Evolutionary conservation across 2,797 vertebrate species (phyloP).

Genomic region (Poecilia picta): DNA sequence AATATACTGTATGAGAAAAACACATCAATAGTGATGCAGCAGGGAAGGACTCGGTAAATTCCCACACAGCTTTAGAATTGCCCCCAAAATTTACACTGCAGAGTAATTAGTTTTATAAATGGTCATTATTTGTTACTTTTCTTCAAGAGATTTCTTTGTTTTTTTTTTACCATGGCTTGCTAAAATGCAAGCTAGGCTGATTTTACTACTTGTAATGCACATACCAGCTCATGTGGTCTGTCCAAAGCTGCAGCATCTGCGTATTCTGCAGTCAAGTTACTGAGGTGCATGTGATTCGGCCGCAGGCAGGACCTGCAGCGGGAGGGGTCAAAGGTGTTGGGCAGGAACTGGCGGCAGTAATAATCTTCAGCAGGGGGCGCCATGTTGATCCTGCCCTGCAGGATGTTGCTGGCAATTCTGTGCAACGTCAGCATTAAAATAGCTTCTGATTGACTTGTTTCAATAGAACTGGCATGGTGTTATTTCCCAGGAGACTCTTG

Average conservation of each 20-base stretch:
- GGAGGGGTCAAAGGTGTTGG: constrained; percentile 74
- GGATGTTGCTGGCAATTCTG: neutral
- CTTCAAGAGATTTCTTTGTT: neutral
- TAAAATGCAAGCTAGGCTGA: neutral
- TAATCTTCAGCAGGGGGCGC: constrained; percentile 55
- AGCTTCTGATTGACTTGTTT: constrained; percentile 34
- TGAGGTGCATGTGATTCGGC: constrained; percentile 70
- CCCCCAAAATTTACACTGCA: neutral
- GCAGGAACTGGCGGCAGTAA: constrained; percentile 67
- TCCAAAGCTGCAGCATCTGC: constrained; percentile 24
- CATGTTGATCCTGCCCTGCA: constrained; percentile 34
- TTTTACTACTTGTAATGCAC: constrained; percentile 1
- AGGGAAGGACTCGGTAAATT: neutral
- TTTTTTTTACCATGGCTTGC: neutral
- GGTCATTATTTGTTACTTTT: neutral
- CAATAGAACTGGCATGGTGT: constrained; percentile 11
- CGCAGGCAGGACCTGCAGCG: constrained; percentile 69
- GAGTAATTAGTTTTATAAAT: neutral
- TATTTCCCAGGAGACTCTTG: constrained; percentile 60
- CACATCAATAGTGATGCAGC: neutral
- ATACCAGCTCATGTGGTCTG: constrained; percentile 31
- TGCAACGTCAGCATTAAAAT: constrained; percentile 9
- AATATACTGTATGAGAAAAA: neutral
- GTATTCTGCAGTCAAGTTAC: neutral
- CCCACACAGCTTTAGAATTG: neutral